A percentile compares a stretch with the other conserved stretches of the same genome.
phyloP scores from a whole-genome alignment of 2,113 vertebrate species.

The Piaya cayana region DNA sequence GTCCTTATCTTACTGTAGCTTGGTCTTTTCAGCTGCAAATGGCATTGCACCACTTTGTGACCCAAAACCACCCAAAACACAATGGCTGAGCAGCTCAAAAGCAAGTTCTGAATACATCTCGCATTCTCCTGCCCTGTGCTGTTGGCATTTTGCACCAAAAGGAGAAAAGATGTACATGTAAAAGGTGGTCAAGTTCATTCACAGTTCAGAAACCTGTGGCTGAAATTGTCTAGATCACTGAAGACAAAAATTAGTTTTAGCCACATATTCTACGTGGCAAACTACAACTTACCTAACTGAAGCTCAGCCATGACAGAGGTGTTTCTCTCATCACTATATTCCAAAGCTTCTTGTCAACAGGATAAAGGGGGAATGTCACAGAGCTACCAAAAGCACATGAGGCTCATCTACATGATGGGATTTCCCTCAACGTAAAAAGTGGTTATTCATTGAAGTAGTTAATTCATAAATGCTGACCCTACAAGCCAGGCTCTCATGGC shows the following conservation, averaged over 20 bases:
- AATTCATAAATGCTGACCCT: neutral
- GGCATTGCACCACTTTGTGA: neutral
- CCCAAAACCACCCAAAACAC: neutral
- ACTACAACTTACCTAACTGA: neutral
- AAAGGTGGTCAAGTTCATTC: neutral
- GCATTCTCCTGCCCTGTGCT: neutral
- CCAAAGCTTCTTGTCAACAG: neutral
- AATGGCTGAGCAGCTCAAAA: neutral
- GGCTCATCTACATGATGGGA: neutral
- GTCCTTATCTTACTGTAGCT: neutral
- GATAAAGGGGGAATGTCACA: neutral
- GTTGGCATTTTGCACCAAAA: neutral
- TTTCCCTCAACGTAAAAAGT: neutral
- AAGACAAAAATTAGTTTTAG: constrained; percentile 28
- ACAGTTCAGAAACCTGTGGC: neutral
- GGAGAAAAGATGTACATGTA: neutral
- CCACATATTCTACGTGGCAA: neutral
- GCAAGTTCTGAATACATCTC: neutral
- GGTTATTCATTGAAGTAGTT: neutral
- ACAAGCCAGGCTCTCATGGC: neutral
- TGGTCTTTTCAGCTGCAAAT: neutral
- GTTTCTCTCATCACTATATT: neutral
- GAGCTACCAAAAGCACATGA: neutral
- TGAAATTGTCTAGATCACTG: neutral
- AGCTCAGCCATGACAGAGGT: neutral